Evolutionary conservation across 2,888 invertebrate species (phyloP), one percentile per base, ranked within the genome.

Genomic region (Philereme transversata): DNA sequence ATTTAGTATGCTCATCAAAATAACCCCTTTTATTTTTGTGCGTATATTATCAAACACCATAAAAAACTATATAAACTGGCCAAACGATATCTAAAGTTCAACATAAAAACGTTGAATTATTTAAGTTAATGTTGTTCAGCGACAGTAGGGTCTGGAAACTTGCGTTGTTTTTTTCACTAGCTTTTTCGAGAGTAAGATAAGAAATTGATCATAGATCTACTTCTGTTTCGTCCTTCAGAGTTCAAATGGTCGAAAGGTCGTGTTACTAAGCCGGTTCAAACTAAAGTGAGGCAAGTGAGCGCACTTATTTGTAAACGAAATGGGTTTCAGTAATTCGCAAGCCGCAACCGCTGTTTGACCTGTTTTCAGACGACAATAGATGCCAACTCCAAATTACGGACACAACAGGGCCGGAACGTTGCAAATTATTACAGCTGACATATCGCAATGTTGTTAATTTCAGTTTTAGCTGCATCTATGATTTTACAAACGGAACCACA

Each of bases 161-260:
- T 43, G 38, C 1, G 22, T 22, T 22, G 22, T 22, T 22, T 45
- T 5, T 60, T 45, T 10, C 38, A 58, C 36, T 53, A 55, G 45
- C 56, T 43, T 66, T 57, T 61, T 56, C 51, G 36, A 58, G 54
- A 57, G 43, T 6, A 54, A 45, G 61, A 59, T 52, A 65, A 55
- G 40, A 65, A 64, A 65, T 60, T 53, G 60, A 61, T 62, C 33
- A 65, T 47, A 65, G 63, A 65, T 56, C 45, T 49, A 56, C 52
- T 65, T 60, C 52, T 63, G 34, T 67, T 52, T 56, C 50, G 62
- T 62, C 60, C 60, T 68, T 62, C 61, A 62, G 48, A 60, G 62
- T 60, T 53, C 62, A 57, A 67, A 62, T 36, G 61, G 64, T 59
- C 63, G 60, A 69, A 69, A 68, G 69, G 67, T 65, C 59, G 60